Conservation (phyloP, 2,797 vertebrate species). For the Poecilia gillii region DNA sequence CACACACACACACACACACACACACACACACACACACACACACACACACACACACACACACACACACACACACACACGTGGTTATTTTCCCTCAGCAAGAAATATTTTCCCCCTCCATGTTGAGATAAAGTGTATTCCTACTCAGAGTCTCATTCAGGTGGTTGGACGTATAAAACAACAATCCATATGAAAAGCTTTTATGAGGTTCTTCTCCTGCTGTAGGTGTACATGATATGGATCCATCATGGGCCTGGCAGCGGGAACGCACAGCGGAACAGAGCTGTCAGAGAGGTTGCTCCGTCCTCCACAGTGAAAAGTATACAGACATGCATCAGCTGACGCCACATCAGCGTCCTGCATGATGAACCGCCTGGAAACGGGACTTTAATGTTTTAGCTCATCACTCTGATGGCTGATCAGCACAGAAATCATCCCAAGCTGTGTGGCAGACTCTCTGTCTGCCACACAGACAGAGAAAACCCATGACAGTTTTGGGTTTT, state of each 20-base stretch:
- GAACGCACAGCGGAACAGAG: conserved; percentile 7
- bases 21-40: conserved; percentile 7
- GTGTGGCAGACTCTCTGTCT: not conserved
- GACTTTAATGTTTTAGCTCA: conserved; percentile 14
- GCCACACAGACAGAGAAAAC: too few species aligned
- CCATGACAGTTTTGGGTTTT: too few species aligned
- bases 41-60: not conserved
- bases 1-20: not conserved
- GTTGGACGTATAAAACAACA: not conserved
- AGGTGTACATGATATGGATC: conserved; percentile 30
- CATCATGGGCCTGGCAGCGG: conserved; percentile 1
- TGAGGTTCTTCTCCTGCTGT: conserved; percentile 30
- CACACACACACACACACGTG: conserved; percentile 28
- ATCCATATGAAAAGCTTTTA: conserved; percentile 17
- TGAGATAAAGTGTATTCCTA: conserved; percentile 38
- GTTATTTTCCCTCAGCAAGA: conserved; percentile 37
- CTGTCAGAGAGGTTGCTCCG: not conserved
- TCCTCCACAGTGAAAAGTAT: not conserved
- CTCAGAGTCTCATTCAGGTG: conserved; percentile 30
- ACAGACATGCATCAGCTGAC: not conserved
- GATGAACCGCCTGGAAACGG: conserved; percentile 15
- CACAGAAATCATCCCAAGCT: not conserved
- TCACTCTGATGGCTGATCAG: not conserved
- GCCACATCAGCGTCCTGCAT: not conserved
- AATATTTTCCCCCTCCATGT: conserved; percentile 42